Percentiles rank a stretch among this genome's conserved stretches.
Evolutionary conservation across 2,888 invertebrate species (phyloP).

Genomic region (Lithophane socia): DNA sequence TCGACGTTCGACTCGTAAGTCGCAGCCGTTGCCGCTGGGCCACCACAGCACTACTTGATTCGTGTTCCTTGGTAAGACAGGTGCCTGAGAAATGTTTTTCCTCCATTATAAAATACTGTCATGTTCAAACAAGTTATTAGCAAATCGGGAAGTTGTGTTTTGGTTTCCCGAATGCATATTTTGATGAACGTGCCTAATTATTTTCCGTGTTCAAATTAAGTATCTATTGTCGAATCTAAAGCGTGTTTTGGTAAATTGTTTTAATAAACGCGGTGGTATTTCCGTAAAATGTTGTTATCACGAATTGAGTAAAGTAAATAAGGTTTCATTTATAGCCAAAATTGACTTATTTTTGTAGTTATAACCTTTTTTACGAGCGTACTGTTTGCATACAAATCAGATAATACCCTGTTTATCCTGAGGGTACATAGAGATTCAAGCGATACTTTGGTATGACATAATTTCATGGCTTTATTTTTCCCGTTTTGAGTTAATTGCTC

Average conservation of each 20-base stretch:
- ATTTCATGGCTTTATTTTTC: not conserved
- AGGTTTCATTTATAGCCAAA: not conserved
- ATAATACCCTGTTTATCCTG: not conserved
- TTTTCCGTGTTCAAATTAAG: too few species aligned
- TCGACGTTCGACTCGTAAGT: too few species aligned
- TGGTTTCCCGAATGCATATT: not conserved
- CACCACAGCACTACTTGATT: too few species aligned
- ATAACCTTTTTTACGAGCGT: slow-evolving; percentile 6
- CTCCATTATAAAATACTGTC: not conserved
- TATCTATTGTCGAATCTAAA: too few species aligned
- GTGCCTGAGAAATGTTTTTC: not conserved
- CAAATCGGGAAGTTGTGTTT: not conserved
- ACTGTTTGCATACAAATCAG: slow-evolving; percentile 15
- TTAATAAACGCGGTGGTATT: not conserved
- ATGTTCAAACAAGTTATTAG: slow-evolving; percentile 6
- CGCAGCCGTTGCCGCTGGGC: too few species aligned
- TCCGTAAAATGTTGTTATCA: not conserved
- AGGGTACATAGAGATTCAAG: not conserved
- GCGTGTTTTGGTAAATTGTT: not conserved
- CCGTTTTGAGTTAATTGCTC: not conserved
- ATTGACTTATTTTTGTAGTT: not conserved
- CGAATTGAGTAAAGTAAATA: not conserved
- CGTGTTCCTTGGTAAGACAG: too few species aligned
- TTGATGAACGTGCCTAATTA: not conserved
- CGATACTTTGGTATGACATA: not conserved